Percentiles rank a stretch among this genome's conserved stretches.
These are phyloP conservation scores for Rallus limicola DNA, from an alignment of 2,113 vertebrate species.

Conservation along the genomic window DNA sequence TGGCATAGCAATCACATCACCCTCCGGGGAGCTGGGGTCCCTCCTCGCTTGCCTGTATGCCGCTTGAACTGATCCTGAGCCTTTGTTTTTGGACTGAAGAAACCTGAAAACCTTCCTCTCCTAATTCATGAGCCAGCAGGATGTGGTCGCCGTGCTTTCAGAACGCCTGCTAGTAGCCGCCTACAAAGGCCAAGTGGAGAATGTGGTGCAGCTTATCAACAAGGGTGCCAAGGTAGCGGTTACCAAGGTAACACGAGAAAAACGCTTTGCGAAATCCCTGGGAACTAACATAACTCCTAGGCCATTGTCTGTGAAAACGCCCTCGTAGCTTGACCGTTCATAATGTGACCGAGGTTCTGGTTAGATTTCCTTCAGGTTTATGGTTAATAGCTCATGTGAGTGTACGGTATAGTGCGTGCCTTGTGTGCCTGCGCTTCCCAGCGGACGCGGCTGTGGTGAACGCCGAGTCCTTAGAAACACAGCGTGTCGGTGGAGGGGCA, in stretches of 20 bases:
- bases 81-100: constrained; percentile 63
- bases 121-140: constrained; percentile 99
- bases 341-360: constrained; percentile 8
- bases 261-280: constrained; percentile 56
- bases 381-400: background rate
- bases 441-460: background rate
- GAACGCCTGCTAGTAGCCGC: constrained; percentile 97
- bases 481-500: background rate
- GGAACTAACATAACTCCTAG: constrained; percentile 56
- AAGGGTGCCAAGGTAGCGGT: constrained; percentile 96
- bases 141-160: constrained; percentile 93
- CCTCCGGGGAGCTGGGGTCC: constrained; percentile 24
- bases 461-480: background rate
- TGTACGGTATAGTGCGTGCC: background rate
- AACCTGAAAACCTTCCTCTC: constrained; percentile 74
- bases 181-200: constrained; percentile 95
- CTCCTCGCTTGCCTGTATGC: constrained; percentile 15
- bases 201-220: constrained; percentile 99
- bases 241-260: constrained; percentile 90
- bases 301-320: constrained; percentile 49
- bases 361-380: constrained; percentile 37
- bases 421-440: background rate
- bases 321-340: constrained; percentile 35
- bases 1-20: constrained; percentile 70
- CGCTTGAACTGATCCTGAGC: constrained; percentile 53